Conservation (phyloP, 2,888 invertebrate genomes). For the Melangyna quadrimaculata region DNA sequence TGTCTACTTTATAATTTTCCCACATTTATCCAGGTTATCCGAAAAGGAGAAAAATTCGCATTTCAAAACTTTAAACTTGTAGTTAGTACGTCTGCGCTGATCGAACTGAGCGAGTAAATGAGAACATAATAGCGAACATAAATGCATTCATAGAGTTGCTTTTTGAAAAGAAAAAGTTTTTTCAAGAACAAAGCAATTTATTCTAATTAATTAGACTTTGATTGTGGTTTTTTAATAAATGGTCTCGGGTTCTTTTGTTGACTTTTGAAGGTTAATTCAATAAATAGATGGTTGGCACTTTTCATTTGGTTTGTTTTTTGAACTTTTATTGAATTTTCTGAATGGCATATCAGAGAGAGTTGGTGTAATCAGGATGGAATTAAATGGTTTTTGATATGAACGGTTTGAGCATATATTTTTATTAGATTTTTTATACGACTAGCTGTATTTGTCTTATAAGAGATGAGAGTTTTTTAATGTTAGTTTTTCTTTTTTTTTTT, state of each 20-base stretch:
- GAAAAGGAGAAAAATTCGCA: conserved; percentile 28
- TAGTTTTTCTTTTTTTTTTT: too few relatives aligned
- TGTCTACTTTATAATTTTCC: not conserved
- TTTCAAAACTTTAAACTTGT: not conserved
- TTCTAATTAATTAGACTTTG: conserved; percentile 67
- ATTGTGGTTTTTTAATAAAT: conserved; percentile 53
- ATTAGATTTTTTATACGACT: not conserved
- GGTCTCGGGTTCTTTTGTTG: not conserved
- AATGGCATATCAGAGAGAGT: not conserved
- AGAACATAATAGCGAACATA: conserved; percentile 13
- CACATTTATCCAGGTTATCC: conserved; percentile 54
- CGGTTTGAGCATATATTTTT: not conserved
- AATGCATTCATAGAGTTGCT: conserved; percentile 52
- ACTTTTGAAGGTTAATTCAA: conserved; percentile 14
- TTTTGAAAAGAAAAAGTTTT: conserved; percentile 33
- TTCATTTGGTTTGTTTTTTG: not conserved
- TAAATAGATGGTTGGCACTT: not conserved
- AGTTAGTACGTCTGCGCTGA: conserved; percentile 42
- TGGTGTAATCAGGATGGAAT: not conserved
- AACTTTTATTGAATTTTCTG: not conserved
- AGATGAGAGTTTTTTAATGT: too few relatives aligned
- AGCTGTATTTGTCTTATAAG: too few relatives aligned
- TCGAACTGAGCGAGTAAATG: not conserved
- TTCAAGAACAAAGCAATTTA: conserved; percentile 66
- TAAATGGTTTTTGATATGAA: not conserved